Percentiles rank a stretch among this genome's conserved stretches.
Conservation (phyloP, 2,888 invertebrate genomes). For the Criorhina ranunculi region DNA sequence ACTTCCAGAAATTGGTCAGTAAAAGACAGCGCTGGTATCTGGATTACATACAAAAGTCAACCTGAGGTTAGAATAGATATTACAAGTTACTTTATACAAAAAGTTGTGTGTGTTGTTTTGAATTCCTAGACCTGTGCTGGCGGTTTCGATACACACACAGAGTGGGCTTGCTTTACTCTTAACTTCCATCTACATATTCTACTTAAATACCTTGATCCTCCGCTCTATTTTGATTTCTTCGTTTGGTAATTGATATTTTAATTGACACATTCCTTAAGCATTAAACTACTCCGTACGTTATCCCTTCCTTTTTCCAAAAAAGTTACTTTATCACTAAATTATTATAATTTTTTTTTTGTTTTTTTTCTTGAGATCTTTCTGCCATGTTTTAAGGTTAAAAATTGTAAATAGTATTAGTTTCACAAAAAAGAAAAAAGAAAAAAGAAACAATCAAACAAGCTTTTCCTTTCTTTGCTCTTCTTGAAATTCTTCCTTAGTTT, state of each 20-base stretch:
- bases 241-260: constrained; percentile 54
- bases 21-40: no score
- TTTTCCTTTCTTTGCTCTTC: background rate
- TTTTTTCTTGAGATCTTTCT: constrained; percentile 72
- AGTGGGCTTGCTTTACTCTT: no score
- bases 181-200: background rate
- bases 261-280: constrained; percentile 67
- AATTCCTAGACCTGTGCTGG: no score
- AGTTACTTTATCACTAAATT: constrained; percentile 60
- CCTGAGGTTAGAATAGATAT: no score
- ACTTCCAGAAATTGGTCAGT: no score
- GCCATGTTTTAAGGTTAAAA: constrained; percentile 71
- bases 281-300: constrained; percentile 80
- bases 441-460: constrained; percentile 53
- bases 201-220: background rate
- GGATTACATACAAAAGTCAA: no score
- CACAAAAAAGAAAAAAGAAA: constrained; percentile 34
- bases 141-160: no score
- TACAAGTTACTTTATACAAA: no score
- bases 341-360: constrained; percentile 49
- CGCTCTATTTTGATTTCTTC: background rate
- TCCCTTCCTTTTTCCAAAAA: constrained; percentile 78
- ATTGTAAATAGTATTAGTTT: constrained; percentile 63
- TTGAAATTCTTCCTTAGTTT: background rate
- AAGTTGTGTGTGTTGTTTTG: no score